These are phyloP conservation scores for Formica exsecta DNA, from an alignment of 1,140 invertebrate genomes.

Conservation along the genomic window DNA sequence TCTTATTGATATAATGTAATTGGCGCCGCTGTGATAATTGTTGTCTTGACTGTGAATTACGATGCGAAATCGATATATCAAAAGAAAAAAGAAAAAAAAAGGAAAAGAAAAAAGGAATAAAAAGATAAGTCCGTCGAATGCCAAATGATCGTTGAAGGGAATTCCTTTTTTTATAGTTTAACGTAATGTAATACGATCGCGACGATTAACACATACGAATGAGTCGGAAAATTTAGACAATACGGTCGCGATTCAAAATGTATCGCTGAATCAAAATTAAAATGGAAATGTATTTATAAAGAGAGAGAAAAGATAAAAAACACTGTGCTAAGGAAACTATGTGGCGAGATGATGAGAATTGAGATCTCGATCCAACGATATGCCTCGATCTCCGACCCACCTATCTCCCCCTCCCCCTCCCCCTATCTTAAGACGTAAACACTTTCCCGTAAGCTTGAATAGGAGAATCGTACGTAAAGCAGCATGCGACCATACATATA, in stretches of 20 bases:
- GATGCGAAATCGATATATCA: conserved; percentile 12
- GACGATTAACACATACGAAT: neutral
- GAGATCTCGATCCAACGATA: conserved; percentile 57
- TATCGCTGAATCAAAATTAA: conserved; percentile 30
- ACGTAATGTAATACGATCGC: neutral
- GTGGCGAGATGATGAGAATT: conserved; percentile 28
- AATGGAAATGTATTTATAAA: neutral
- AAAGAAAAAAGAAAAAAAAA: no score
- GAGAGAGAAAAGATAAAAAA: neutral
- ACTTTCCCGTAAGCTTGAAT: conserved; percentile 65
- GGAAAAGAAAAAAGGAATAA: neutral
- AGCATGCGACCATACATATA: conserved; percentile 43
- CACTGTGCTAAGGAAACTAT: no score
- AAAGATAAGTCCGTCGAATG: conserved; percentile 6
- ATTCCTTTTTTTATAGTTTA: neutral
- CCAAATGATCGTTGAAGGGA: conserved; percentile 35
- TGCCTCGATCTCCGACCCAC: conserved; percentile 47
- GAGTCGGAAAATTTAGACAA: conserved; percentile 9
- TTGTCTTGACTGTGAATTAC: conserved; percentile 42
- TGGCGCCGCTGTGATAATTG: conserved; percentile 50
- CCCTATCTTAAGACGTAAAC: conserved; percentile 68
- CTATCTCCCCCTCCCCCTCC: no score
- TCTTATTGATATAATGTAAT: conserved; percentile 19
- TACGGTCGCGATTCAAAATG: neutral
- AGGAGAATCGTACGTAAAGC: conserved; percentile 67